These are phyloP conservation scores for Phalloptychus januarius DNA, from an alignment of 2,797 vertebrate genomes.

Conservation along the genomic window DNA sequence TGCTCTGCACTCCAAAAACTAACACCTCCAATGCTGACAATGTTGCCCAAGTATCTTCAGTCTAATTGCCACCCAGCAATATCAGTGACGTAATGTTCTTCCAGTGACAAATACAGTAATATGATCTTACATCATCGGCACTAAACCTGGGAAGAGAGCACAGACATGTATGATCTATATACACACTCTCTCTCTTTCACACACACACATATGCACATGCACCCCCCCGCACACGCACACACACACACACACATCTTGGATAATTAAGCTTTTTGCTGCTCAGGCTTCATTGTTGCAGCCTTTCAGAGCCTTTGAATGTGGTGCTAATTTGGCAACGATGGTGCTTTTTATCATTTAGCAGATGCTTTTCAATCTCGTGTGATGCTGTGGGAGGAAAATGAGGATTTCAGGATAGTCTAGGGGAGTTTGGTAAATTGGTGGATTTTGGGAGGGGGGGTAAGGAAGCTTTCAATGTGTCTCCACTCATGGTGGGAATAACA, in stretches of 20 bases:
- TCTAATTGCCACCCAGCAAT: conserved; percentile 43
- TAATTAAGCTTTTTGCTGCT: conserved; percentile 79
- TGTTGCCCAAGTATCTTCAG: conserved; percentile 50
- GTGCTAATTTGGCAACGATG: conserved; percentile 76
- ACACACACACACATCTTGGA: conserved; percentile 54
- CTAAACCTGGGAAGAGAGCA: conserved; percentile 53
- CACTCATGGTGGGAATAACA: conserved; percentile 69
- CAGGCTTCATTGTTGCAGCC: conserved; percentile 78
- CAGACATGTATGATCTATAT: conserved; percentile 36
- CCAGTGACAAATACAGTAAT: conserved; percentile 63
- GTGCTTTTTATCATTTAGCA: conserved; percentile 75
- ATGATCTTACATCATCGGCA: conserved; percentile 76
- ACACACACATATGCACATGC: conserved; percentile 33
- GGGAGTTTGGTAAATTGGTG: conserved; percentile 68
- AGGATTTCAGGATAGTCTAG: conserved; percentile 70
- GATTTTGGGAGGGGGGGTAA: conserved; percentile 59
- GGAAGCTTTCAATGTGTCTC: conserved; percentile 74
- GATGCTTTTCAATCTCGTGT: conserved; percentile 75
- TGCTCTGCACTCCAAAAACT: conserved; percentile 1
- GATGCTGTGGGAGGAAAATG: conserved; percentile 58
- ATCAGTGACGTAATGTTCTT: conserved; percentile 77
- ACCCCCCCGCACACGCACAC: neutral
- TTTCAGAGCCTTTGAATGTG: conserved; percentile 81
- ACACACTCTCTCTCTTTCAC: conserved; percentile 14
- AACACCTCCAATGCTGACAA: conserved; percentile 19